Evolutionary conservation across 2,888 invertebrate species (phyloP).

Genomic region (Hecatera dysodea): DNA sequence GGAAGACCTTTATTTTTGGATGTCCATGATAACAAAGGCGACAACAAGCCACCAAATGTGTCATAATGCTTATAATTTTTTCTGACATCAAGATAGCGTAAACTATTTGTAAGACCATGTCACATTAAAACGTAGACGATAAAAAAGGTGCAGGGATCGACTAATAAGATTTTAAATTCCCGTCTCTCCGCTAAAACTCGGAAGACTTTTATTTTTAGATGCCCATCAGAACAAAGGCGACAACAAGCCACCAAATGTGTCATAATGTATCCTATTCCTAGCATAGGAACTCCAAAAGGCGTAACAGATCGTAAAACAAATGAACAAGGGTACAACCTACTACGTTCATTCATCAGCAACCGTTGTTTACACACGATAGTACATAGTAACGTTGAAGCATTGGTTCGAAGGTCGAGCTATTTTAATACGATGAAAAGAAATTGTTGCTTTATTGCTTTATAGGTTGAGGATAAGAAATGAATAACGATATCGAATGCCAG

Average conservation of each 20-base stretch:
- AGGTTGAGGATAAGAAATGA: constrained; percentile 26
- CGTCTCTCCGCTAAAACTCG: too few relatives aligned
- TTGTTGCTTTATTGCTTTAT: constrained; percentile 41
- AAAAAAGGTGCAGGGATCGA: too few relatives aligned
- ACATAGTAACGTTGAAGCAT: constrained; percentile 18
- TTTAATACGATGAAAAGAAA: constrained; percentile 23
- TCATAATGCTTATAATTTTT: too few relatives aligned
- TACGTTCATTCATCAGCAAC: constrained; percentile 52
- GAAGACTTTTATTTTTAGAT: too few relatives aligned
- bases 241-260: not conserved
- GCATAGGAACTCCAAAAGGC: not conserved
- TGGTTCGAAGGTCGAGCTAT: constrained; percentile 2
- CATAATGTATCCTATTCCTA: constrained; percentile 4
- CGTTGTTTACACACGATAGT: constrained; percentile 36
- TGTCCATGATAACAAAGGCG: not conserved
- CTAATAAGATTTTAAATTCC: too few relatives aligned
- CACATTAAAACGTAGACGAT: too few relatives aligned
- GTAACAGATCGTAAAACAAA: constrained; percentile 36
- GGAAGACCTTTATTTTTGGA: too few relatives aligned
- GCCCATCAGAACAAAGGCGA: not conserved
- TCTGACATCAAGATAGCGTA: too few relatives aligned
- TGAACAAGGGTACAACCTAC: constrained; percentile 22
- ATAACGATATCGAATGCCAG: constrained; percentile 17
- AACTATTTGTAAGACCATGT: too few relatives aligned
- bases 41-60: not conserved